Conservation (phyloP, 2,113 vertebrate genomes). For the Crotalus helleri region DNA sequence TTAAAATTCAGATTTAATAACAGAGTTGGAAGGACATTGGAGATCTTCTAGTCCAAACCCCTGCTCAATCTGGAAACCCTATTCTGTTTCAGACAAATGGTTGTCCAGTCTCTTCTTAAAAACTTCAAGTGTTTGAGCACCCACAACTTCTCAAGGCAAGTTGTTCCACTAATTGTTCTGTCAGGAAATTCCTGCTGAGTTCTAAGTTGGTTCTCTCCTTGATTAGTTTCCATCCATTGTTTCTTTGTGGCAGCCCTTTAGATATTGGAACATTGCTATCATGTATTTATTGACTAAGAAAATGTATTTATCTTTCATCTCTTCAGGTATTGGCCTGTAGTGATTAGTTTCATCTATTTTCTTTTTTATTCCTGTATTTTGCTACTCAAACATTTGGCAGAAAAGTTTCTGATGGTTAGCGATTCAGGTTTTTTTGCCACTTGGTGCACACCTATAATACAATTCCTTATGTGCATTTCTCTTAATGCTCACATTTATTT, state of each 20-base stretch:
- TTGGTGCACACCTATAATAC: neutral
- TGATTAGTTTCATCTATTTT: neutral
- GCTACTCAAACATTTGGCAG: neutral
- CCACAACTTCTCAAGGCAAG: neutral
- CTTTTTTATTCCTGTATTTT: neutral
- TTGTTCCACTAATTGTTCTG: neutral
- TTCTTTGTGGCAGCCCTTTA: neutral
- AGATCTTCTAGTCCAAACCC: neutral
- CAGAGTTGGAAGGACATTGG: neutral
- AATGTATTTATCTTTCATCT: neutral
- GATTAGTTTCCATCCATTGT: neutral
- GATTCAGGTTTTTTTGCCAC: neutral
- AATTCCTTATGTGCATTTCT: too few species aligned
- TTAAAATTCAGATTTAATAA: neutral
- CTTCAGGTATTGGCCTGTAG: neutral
- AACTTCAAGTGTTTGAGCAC: neutral
- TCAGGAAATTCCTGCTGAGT: neutral
- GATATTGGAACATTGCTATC: neutral
- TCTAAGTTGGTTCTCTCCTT: neutral
- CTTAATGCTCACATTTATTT: too few species aligned
- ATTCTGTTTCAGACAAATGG: neutral
- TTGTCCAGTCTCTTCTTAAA: neutral
- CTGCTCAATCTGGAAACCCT: neutral
- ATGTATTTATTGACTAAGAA: neutral
- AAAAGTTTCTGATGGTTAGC: neutral